phyloP scores from a whole-genome alignment of 2,888 invertebrate species.

The Melinaea menophilus region DNA sequence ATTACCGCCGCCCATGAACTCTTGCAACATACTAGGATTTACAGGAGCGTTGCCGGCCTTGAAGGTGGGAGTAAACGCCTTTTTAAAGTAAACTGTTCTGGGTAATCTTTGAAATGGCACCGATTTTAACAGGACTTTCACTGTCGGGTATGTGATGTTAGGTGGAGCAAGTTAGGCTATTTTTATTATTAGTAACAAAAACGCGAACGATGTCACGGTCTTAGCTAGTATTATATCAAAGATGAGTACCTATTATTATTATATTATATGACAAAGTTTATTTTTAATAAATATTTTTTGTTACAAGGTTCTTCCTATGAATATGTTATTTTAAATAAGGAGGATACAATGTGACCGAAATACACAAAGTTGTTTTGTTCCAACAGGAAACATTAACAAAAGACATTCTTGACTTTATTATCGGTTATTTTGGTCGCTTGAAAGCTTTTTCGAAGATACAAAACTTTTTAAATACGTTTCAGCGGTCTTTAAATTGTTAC shows the following conservation, averaged over 20 bases:
- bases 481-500: not conserved
- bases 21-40: too few species aligned
- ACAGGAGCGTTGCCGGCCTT: too few species aligned
- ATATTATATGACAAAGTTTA: too few species aligned
- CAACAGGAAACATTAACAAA: constrained; percentile 27
- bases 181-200: not conserved
- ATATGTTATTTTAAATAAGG: not conserved
- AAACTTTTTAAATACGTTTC: not conserved
- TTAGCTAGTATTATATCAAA: not conserved
- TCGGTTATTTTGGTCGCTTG: constrained; percentile 17
- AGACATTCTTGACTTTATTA: constrained; percentile 25
- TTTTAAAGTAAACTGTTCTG: too few species aligned
- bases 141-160: too few species aligned
- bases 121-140: too few species aligned
- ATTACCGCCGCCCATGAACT: too few species aligned
- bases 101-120: too few species aligned
- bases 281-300: not conserved
- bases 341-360: constrained; percentile 12
- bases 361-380: constrained; percentile 11
- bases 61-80: too few species aligned
- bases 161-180: too few species aligned
- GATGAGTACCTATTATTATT: too few species aligned
- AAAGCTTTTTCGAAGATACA: constrained; percentile 1
- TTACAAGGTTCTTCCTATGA: constrained; percentile 6
- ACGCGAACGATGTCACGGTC: not conserved